phyloP scores from a whole-genome alignment of 2,797 vertebrate genomes.

The Ispidina lecontei region DNA sequence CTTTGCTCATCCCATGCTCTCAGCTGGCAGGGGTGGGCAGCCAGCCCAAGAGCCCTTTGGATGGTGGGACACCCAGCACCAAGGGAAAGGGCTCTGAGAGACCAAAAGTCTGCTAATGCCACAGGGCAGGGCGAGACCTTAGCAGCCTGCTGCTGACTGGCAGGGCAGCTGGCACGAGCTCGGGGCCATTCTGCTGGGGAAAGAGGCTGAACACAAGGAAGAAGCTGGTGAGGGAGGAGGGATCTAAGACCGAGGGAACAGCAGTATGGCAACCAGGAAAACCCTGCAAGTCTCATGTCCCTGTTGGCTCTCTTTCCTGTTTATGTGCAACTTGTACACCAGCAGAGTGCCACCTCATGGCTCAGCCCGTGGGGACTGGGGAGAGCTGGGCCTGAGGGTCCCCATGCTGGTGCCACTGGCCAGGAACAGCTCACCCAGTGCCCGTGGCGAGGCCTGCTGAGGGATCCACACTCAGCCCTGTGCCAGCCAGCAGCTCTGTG shows the following conservation, averaged over 20 bases:
- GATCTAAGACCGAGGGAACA: not conserved
- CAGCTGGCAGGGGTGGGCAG: not conserved
- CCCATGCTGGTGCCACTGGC: too few species aligned
- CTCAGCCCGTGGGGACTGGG: accelerated
- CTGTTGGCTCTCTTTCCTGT: not conserved
- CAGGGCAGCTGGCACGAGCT: accelerated
- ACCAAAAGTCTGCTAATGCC: not conserved
- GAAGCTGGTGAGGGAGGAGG: accelerated
- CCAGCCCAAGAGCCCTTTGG: not conserved
- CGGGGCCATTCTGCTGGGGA: not conserved
- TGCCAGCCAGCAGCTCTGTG: too few species aligned
- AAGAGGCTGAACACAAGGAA: too few species aligned
- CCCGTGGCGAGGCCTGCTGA: not conserved
- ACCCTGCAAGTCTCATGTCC: not conserved
- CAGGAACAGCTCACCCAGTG: accelerated
- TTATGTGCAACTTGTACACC: too few species aligned
- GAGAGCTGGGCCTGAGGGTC: too few species aligned
- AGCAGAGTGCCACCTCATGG: too few species aligned
- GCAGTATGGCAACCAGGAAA: not conserved
- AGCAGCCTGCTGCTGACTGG: accelerated
- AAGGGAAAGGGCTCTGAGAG: not conserved
- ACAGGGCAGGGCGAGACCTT: accelerated
- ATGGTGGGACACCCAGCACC: accelerated
- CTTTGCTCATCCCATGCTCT: too few species aligned
- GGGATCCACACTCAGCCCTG: too few species aligned